Base-by-base conservation (phyloP, 1,140 invertebrate genomes). In the Formica exsecta region DNA sequence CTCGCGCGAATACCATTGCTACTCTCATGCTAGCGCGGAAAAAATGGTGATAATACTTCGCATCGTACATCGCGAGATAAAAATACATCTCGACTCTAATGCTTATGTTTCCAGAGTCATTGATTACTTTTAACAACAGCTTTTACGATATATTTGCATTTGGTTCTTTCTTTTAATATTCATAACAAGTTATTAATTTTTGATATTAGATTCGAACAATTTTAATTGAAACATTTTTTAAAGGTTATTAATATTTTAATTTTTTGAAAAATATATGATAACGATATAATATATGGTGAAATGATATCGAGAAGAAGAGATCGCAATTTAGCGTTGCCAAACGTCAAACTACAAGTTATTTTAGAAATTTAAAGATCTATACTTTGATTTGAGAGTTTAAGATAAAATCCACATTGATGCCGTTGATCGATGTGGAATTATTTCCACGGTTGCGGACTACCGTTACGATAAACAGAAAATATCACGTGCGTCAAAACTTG, bases 391-490 rank as follows among this genome's bases (percentile, higher is more conserved):
- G 22, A 41, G 51, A 32, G 9, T 19, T 48, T 19, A 22, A 54
- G 76, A 13, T 41, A 29, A 59, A 54, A 81, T 65, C 22, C 44
- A 68, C 38, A 25, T 16, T 22, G 62, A 29, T 41, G 64, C n/a
- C n/a, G 77, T 81, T 19, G 16, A 41, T 36, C 61, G 48, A 48
- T 68, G 84, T 80, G 62, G 73, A 84, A 80, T 89, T 73, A 64
- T 86, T 75, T 70, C 44, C 54, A 44, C 54, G 54, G 54, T 48
- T 25, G 48, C 66, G 70, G 61, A 75, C 77, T 75, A 68, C 41
- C 76, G 51, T 68, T 48, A 79, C 64, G 81, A 29, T 87, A 91
- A 91, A 88, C 66, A 84, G 85, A 91, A 81, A 90, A 90, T 90
- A 90, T 90, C 86, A 71, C 83, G 85, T 74, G 77, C 86, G 61